Evolutionary conservation across 2,113 vertebrate species (phyloP), one percentile per base, ranked within the genome.

Genomic region (Tyrannus savana): DNA sequence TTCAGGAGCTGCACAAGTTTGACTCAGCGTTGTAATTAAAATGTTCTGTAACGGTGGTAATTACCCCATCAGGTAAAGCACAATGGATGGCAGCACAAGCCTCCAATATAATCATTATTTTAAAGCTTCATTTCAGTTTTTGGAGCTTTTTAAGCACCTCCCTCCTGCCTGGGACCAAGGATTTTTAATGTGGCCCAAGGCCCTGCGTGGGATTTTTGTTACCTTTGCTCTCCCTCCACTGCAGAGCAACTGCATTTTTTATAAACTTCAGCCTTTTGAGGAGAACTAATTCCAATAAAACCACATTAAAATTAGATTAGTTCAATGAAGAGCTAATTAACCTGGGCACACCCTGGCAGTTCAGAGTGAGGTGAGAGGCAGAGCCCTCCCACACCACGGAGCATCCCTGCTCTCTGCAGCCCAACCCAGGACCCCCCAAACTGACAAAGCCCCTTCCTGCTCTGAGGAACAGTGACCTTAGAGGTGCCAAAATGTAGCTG

Each of bases 1-100:
- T 63, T 37, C 52, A 30, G 1, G 80, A 93, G 58, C 42, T 76
- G 52, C 55, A 87, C 47, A 77, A 75, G 68, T 84, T 92, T 90
- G 96, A 95, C 30, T 95, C 96, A 92, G 22, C 22, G 75, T 69
- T 69, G 95, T 84, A 97, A 97, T 96, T 95, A 96, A 96, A 92
- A 84, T 49, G 76, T 93, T 86, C 92, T 90, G 85, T 78, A 94
- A 94, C 1, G 5, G 83, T 35, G 87, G 93, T 78, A 96, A 97
- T 97, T 96, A 95, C 68, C 79, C 42, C 95, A 95, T 96, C 96
- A 96, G 90, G 88, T 89, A 30, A 66, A 80, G 83, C 82, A 96
- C 85, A 90, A 93, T 49, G 92, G 63, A 78, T 71, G 59, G 58
- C 68, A 52, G 91, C 5, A 1, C 72, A 28, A 37, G 42, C 55